Conservation (phyloP, 1,140 invertebrate species). For the Proctacanthus coquilletti region DNA sequence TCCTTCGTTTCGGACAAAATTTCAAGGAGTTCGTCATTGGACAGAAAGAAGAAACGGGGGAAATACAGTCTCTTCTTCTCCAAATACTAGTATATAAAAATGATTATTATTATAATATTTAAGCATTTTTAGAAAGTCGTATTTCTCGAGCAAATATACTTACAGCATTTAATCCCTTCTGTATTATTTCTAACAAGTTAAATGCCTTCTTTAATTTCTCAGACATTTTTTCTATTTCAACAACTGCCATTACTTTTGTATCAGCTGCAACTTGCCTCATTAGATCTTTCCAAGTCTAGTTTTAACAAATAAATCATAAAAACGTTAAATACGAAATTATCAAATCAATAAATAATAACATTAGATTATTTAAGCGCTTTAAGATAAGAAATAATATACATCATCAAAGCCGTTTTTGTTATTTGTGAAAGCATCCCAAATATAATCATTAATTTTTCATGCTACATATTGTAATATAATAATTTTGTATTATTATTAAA, state of each 20-base stretch:
- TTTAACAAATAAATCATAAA: too few relatives aligned
- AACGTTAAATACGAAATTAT: neutral
- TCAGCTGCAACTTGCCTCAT: constrained; percentile 73
- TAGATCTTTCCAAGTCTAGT: constrained; percentile 76
- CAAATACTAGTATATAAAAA: constrained; percentile 46
- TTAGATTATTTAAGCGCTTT: too few relatives aligned
- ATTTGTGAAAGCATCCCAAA: too few relatives aligned
- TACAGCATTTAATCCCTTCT: constrained; percentile 70
- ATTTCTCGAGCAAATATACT: neutral
- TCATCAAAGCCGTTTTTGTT: too few relatives aligned
- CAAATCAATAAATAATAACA: constrained; percentile 4
- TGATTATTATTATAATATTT: neutral
- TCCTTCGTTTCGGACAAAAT: constrained; percentile 95
- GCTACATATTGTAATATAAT: too few relatives aligned
- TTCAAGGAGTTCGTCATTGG: constrained; percentile 91
- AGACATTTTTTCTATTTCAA: constrained; percentile 85
- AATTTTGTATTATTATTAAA: too few relatives aligned
- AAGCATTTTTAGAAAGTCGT: neutral
- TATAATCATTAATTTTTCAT: too few relatives aligned
- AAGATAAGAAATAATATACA: too few relatives aligned
- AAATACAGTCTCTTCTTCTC: constrained; percentile 93
- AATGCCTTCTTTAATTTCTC: constrained; percentile 83
- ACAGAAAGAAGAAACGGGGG: constrained; percentile 93
- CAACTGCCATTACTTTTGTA: constrained; percentile 66
- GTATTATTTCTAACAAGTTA: constrained; percentile 71